Base-by-base conservation (phyloP, 92 coral and sea anemone species). In the Porites divaricata region DNA sequence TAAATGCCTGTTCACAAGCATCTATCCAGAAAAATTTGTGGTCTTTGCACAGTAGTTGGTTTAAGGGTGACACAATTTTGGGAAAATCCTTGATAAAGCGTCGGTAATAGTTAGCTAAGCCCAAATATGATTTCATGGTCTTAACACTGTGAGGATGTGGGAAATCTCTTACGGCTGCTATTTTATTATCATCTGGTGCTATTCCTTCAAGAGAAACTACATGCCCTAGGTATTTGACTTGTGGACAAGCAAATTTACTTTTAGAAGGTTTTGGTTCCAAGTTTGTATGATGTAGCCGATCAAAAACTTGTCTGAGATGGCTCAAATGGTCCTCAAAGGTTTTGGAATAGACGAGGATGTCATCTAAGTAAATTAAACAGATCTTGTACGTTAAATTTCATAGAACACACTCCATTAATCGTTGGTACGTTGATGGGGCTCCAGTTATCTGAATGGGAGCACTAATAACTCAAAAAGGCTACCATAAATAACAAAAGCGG, bases 141-240 rank as follows among this genome's bases (percentile, higher is more conserved):
- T 88, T 90, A 6, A 88, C 84, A 17, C 62, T 84, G 4, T 19
- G 84, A 0, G 92, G 94, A 0, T 41, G 35, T 4, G 96, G 89
- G 21, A 90, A 87, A 17, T 76, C 87, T 21, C 62, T 21, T 1
- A 93, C 91, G 4, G 90, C 87, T 1, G 66, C 20, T 13, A 93
- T 81, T 63, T 90, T 93, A 15, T 76, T 84, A 10, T 85, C 87
- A 41, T 91, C 92, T 2, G 95, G 95, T 17, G 79, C 68, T 7
- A 91, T 76, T 1, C 95, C 97, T 1, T 86, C 22, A 0, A 67
- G 26, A 0, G 92, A 91, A 17, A 93, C 88, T 0, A 85, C 59
- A 17, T 86, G 97, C 13, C 97, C 93, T 12, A 93, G 35, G 65
- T 88, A 93, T 8, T 74, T 25, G 7, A 93, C 91, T 26, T 90